These are phyloP conservation scores for Centroberyx gerrardi DNA, from an alignment of 2,797 vertebrate species.

Conservation along the genomic window DNA sequence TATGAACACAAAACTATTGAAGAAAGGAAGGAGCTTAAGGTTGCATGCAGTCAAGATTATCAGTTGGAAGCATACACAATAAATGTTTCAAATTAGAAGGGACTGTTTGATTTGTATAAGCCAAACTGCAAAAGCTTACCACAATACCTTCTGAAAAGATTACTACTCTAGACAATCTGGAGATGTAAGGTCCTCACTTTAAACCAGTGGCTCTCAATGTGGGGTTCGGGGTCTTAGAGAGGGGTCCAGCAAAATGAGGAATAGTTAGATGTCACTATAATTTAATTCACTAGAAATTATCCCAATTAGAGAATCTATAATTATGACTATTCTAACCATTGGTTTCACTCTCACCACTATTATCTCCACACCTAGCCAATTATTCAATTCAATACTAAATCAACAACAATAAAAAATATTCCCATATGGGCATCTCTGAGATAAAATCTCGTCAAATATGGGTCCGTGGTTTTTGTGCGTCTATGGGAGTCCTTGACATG, in stretches of 20 bases:
- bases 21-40: too few relatives aligned
- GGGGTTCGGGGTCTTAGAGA: too few relatives aligned
- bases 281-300: too few relatives aligned
- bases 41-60: not conserved
- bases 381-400: too few relatives aligned
- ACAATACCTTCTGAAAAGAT: not conserved
- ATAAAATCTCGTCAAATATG: not conserved
- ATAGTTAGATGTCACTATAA: too few relatives aligned
- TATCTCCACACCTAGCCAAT: too few relatives aligned
- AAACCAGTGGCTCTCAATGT: not conserved
- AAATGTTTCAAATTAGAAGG: not conserved
- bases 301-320: too few relatives aligned
- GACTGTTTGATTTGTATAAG: not conserved
- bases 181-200: not conserved
- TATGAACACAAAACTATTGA: too few relatives aligned
- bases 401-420: not conserved
- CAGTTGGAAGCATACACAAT: not conserved
- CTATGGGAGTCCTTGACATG: slow-evolving; percentile 23
- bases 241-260: too few relatives aligned
- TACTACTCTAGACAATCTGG: not conserved
- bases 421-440: not conserved
- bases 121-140: not conserved
- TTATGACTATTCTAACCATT: too few relatives aligned
- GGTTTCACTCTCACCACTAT: too few relatives aligned
- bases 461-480: slow-evolving; percentile 18